Base-by-base conservation (phyloP, 2,888 invertebrate genomes). In the Crioceris asparagi region DNA sequence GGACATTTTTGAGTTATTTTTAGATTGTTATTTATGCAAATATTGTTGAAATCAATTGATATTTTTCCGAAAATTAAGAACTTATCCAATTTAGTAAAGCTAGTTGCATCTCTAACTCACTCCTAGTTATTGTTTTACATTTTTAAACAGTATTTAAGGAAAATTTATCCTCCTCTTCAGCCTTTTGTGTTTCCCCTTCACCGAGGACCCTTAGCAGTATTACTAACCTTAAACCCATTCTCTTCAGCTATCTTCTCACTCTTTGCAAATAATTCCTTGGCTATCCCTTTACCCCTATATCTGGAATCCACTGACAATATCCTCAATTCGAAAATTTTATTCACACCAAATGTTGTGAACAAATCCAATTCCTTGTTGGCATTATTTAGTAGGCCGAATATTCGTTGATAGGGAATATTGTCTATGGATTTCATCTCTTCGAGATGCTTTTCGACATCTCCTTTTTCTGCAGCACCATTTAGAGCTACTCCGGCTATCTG, bases 401-500 rank as follows among this genome's bases (percentile, higher is more conserved):
- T 85, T 60, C 77, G 79, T 59, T 79, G 80, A 61, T 79, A 86
- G 53, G 80, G 79, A 39, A 74, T 70, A 58, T 83, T 84, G 27
- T 71, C 67, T 16, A 77, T 69, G 42, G 72, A 72, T 40, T 74
- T 69, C 46, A 86, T 71, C 50, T 81, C 77, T 46, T 77, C 75
- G 36, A 80, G 69, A 1, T 79, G 76, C 46, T 72, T 69, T 56
- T 79, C 79, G 40, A 79, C 72, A 56, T 86, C 84, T 18, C 81
- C 82, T 49, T 72, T 75, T 59, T 72, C 72, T 54, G 80, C 69
- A 31, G 83, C 70, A n/a, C 86, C 86, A 53, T 86, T 86, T 34
- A 87, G 61, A 7, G 79, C 76, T 19, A 85, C 82, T 23, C 84
- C 87, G 17, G 80, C 74, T 45, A 87, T 79, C 83, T 85, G 66